Conservation (phyloP, 2,797 vertebrate species). For the Morus bassanus region DNA sequence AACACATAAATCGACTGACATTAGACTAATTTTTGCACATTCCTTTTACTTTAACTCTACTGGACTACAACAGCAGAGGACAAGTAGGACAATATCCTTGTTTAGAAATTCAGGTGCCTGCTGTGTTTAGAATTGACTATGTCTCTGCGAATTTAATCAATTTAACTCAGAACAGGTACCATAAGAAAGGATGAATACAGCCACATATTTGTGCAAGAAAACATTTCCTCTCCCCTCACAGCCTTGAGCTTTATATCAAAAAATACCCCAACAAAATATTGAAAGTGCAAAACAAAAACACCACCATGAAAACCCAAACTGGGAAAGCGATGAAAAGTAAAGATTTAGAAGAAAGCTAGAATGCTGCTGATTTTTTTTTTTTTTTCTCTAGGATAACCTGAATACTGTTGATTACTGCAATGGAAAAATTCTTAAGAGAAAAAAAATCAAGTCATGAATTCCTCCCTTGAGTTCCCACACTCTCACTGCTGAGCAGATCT, state of each 20-base stretch:
- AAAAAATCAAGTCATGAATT: background rate
- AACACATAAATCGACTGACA: background rate
- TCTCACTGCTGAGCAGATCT: constrained; percentile 13
- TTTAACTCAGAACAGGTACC: constrained; percentile 48
- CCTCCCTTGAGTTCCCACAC: background rate
- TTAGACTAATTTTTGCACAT: background rate
- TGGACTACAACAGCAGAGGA: constrained; percentile 32
- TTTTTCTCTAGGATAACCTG: background rate
- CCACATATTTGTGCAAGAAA: background rate
- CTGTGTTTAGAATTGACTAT: constrained; percentile 66
- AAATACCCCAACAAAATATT: background rate
- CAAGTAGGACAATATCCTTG: constrained; percentile 1
- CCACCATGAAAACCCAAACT: background rate
- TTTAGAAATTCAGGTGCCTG: constrained; percentile 37
- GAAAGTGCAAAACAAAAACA: background rate
- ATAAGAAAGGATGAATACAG: background rate
- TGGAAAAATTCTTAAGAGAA: constrained; percentile 16
- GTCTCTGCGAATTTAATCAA: constrained; percentile 64
- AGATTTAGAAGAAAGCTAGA: background rate
- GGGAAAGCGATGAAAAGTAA: background rate
- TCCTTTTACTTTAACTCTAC: constrained; percentile 4
- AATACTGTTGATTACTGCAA: background rate
- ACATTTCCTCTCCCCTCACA: constrained; percentile 20
- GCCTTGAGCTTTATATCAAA: background rate
- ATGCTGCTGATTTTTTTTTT: background rate